Base-by-base conservation (phyloP, 2,797 vertebrate species). In the Taenioides sp. region DNA sequence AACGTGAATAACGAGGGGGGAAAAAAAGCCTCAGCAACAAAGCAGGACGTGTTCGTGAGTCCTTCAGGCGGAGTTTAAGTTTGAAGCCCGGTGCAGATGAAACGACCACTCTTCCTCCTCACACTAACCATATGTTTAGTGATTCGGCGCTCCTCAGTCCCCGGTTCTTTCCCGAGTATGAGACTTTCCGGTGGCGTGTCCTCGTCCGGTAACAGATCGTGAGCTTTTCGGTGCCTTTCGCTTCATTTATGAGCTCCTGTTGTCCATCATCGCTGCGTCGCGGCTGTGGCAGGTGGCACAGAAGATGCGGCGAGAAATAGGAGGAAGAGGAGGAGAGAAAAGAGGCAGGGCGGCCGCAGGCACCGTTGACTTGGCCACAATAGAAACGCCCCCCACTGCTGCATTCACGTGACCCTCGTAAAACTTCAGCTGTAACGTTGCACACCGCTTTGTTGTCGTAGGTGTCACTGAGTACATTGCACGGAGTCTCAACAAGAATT, bases 311-410 rank as follows among this genome's bases (percentile, higher is more conserved):
- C 49, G 63, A 28, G 78, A 65, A 82, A 86, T 65, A 69, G 67
- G 76, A 77, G 75, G 77, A 83, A 69, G 75, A 79, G 65, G 68
- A 69, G 79, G 81, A 73, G 72, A 76, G 62, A 64, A 55, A 64
- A 67, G 67, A 77, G 65, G 67, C 77, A 74, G 69, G 72, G 67
- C 72, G 47, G n/a, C n/a, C 20, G n/a, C 73, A 64, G 61, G 62
- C 70, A 70, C 76, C 76, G 85, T 83, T 64, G 67, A 50, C 79
- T 66, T 34, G 12, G 66, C 69, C 64, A 71, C 79, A 65, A 17
- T 76, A 76, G 87, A 76, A 79, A 89, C 91, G 80, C 92, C 90
- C 75, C 90, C 87, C 71, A 23, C 72, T 86, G 89, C 43, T 89
- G 85, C 88, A 61, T 91, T 91, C 6, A 84, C 3, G 77, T 43